Conservation (phyloP, 2,113 vertebrate species). For the Azemiops feae region DNA sequence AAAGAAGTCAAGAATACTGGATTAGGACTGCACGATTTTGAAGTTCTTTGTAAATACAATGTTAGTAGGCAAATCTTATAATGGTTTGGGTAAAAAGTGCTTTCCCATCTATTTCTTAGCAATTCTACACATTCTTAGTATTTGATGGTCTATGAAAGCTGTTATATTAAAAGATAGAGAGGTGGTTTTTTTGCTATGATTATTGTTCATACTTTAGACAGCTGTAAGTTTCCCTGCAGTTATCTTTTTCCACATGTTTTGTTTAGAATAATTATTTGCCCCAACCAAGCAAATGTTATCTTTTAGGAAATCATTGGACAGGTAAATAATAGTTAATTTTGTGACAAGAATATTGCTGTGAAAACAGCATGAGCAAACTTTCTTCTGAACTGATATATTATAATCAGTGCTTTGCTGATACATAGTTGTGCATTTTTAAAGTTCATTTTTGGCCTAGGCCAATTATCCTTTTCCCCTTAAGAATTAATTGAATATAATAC, state of each 20-base stretch:
- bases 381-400: neutral
- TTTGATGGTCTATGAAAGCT: neutral
- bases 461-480: neutral
- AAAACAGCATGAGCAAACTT: neutral
- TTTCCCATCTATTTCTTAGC: neutral
- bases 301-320: constrained; percentile 12
- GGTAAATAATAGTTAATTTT: neutral
- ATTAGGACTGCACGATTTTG: neutral
- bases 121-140: neutral
- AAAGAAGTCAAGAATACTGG: neutral
- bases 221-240: neutral
- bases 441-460: neutral
- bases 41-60: neutral
- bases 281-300: neutral
- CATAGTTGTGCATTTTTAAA: neutral
- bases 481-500: neutral
- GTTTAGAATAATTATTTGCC: neutral
- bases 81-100: neutral
- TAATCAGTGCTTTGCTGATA: neutral
- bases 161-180: neutral
- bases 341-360: neutral
- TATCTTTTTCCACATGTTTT: neutral
- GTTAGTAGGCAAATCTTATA: neutral
- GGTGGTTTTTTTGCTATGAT: neutral
- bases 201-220: neutral